Evolutionary conservation across 1,140 invertebrate genomes (phyloP).

Genomic region (Asobara japonica): DNA sequence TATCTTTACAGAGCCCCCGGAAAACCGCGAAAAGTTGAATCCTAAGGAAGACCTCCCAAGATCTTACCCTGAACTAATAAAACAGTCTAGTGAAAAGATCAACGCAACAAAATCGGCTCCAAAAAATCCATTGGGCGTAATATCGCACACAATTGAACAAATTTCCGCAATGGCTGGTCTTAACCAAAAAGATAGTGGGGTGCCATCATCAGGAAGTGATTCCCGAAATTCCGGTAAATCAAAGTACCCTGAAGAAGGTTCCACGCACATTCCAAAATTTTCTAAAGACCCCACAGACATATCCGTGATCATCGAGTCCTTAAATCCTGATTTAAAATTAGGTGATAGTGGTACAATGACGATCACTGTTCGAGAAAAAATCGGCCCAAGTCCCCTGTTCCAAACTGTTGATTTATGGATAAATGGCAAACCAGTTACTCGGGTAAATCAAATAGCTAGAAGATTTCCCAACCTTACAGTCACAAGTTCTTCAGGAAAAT

Average conservation of each 20-base stretch:
- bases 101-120: background rate
- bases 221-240: background rate
- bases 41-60: too few species aligned
- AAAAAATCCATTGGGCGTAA: background rate
- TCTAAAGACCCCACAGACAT: background rate
- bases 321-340: conserved; percentile 2
- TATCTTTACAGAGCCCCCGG: too few species aligned
- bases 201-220: too few species aligned
- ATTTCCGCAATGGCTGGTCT: background rate
- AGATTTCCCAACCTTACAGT: conserved; percentile 41
- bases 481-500: conserved; percentile 39
- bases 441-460: conserved; percentile 38
- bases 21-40: background rate
- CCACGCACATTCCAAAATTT: background rate
- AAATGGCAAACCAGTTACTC: conserved; percentile 42
- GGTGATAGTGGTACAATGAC: conserved; percentile 32
- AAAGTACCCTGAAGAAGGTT: background rate
- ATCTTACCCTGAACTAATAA: too few species aligned
- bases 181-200: background rate
- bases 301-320: background rate
- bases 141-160: background rate
- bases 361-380: conserved; percentile 44
- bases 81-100: too few species aligned
- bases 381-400: conserved; percentile 11
- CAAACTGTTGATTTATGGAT: conserved; percentile 39